phyloP scores from a whole-genome alignment of 2,113 vertebrate genomes.

The Parus major region DNA sequence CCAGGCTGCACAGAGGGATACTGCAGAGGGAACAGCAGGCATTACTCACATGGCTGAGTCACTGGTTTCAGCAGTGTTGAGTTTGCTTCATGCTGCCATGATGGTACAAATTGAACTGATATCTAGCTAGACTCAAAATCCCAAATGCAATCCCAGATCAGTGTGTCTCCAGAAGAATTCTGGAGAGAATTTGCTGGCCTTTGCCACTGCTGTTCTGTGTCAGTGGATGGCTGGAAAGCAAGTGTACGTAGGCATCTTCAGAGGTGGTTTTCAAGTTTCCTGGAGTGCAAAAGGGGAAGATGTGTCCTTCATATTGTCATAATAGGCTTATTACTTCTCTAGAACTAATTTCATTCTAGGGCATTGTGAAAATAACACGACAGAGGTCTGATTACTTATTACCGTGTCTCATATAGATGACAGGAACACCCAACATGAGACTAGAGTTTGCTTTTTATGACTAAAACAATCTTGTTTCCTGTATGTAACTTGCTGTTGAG shows the following conservation, averaged over 20 bases:
- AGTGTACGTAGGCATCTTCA: not conserved
- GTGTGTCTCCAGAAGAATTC: not conserved
- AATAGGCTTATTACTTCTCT: not conserved
- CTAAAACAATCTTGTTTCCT: not conserved
- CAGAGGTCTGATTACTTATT: not conserved
- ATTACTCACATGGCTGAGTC: not conserved
- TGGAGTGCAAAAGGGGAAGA: not conserved
- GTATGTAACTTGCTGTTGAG: not conserved
- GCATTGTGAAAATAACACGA: not conserved
- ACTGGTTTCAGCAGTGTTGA: not conserved
- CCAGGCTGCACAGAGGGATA: not conserved
- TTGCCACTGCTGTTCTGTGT: not conserved
- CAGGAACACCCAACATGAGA: not conserved
- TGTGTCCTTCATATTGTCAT: not conserved
- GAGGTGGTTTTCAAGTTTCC: not conserved
- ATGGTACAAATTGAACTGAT: not conserved
- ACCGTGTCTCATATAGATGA: not conserved
- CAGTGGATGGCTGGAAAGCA: not conserved
- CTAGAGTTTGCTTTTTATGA: not conserved
- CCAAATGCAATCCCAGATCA: not conserved
- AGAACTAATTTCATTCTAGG: not conserved
- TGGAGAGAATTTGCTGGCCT: not conserved
- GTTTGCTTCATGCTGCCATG: not conserved
- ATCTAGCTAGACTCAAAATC: not conserved
- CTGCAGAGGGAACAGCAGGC: not conserved